Base-by-base conservation (phyloP, 2,797 vertebrate species). In the Fistularia tabacaria region DNA sequence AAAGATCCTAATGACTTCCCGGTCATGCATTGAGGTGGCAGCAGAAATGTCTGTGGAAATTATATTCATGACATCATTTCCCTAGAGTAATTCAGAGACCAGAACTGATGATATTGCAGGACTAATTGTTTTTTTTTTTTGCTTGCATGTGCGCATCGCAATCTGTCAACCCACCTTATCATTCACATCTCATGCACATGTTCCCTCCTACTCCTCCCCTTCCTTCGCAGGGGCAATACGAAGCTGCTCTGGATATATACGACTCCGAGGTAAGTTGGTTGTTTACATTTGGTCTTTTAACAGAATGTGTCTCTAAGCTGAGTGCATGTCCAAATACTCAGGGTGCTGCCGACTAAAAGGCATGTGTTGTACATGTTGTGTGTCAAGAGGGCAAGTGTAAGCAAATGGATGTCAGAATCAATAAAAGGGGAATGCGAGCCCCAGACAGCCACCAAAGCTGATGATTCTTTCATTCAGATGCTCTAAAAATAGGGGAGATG, bases 161-260 rank as follows among this genome's bases (percentile, higher is more conserved):
- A 53, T 78, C 66, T 47, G 64, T 82, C 57, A 79, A 38, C 58
- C 54, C 49, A 54, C 73, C 58, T 62, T 38, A 40, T 5, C 40
- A 60, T 44, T 61, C 49, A 66, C 41, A n/a, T 64, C 44, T 56
- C 49, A 66, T 49, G 42, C 36, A 72, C 62, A 53, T 7, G 7
- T 60, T 40, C 66, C 6, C 57, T 12, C 52, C 36, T 40, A 25
- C 10, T 39, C n/a, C 48, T 42, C 14, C 48, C 7, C 39, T 59
- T 8, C 55, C 70, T 84, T 80, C 74, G 11, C 85, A 99, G 96
- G 95, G 92, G 9, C 89, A 97, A 1, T 92, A 97, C 12, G 95
- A 97, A 65, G 91, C 91, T 0, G 95, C 95, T 3, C 69, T 99
- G 85, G 86, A 92, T 10, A 89, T 98, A 63, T 98, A 83, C 39